A percentile compares a stretch with the other conserved stretches of the same genome.
Conservation (phyloP, 2,113 vertebrate species). For the Dryoscopus gambensis region DNA sequence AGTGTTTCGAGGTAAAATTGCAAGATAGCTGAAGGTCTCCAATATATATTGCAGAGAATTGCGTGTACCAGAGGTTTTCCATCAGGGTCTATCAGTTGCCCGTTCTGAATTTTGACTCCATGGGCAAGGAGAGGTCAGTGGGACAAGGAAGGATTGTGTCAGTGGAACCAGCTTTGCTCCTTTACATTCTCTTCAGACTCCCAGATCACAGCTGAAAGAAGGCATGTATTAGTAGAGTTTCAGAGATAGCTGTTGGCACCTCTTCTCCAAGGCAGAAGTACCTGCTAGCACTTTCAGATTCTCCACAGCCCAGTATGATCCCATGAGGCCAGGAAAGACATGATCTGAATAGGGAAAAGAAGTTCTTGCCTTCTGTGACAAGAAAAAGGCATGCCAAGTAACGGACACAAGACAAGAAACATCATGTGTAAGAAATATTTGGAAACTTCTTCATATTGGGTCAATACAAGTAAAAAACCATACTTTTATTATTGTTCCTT, state of each 20-base stretch:
- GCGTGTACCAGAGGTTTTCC: not conserved
- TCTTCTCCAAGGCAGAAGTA: not conserved
- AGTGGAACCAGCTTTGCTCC: not conserved
- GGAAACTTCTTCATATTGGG: not conserved
- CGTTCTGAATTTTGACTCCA: not conserved
- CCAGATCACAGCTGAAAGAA: not conserved
- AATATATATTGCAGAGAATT: rapidly evolving
- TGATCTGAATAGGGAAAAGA: not conserved
- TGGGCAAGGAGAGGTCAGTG: not conserved
- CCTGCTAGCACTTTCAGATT: not conserved
- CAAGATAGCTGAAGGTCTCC: not conserved
- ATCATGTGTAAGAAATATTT: not conserved
- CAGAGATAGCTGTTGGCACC: not conserved
- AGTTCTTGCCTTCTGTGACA: not conserved
- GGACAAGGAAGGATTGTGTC: not conserved
- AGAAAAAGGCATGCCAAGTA: not conserved
- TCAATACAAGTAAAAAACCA: not conserved
- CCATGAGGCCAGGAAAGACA: not conserved
- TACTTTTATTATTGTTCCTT: not conserved
- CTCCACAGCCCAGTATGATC: not conserved
- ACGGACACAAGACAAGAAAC: not conserved
- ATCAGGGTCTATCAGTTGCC: too few species aligned
- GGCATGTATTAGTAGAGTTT: not conserved
- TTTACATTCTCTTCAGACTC: not conserved
- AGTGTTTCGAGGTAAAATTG: not conserved